Evolutionary conservation across 1,140 invertebrate genomes (phyloP), one percentile per base, ranked within the genome.

Genomic region (Drosophila novamexicana): DNA sequence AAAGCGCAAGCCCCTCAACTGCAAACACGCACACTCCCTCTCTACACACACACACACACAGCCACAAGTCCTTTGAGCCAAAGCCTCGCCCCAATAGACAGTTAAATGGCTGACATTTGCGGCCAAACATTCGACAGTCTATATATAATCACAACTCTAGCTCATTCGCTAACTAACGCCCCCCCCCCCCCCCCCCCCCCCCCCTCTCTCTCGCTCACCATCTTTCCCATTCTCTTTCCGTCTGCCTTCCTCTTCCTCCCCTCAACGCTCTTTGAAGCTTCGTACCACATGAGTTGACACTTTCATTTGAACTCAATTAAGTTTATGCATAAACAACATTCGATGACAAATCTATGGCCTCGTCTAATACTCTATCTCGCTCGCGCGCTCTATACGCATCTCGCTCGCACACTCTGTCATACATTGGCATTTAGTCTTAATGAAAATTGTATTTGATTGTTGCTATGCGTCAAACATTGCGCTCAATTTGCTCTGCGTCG

Each of bases 251-350:
- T 47, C 7, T 54, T 0, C 5, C 10, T 1, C 36, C 6, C 16
- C 44, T 54, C 61, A 79, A 71, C 59, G 63, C 64, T 57, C 45
- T 59, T 72, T 66, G 59, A 57, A 70, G 75, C 71, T 71, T 71
- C 75, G 70, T 75, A 75, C 72, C 84, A 81, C 68, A 79, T 90
- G 84, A 89, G 67, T 81, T 89, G 84, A 89, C 84, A 90, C 85
- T 81, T 84, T 84, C 85, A 89, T 64, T 89, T 89, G 84, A 89
- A 90, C 84, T 76, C 84, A 89, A 89, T 89, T 89, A 89, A 76
- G 77, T 75, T 57, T 47, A 71, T 73, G 70, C 62, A 89, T 74
- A 88, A 88, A 83, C 84, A 88, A 88, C 69, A 69, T 68, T 71
- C 75, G 83, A 74, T 83, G 83, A 86, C 67, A 71, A 56, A 63